Base-by-base conservation (phyloP, 2,797 vertebrate genomes). In the Sarcophilus harrisii region DNA sequence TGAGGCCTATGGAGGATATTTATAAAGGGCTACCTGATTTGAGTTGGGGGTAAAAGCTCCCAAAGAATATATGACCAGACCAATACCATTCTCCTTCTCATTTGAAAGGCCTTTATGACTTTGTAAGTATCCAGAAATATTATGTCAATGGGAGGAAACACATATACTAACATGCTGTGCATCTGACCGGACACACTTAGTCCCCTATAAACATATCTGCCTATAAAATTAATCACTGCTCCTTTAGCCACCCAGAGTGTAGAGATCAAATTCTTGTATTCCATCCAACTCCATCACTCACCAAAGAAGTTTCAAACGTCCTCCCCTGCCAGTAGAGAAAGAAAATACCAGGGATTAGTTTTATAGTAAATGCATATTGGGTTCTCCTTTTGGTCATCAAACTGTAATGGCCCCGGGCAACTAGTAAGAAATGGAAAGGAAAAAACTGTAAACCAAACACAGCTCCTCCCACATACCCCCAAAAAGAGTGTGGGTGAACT, bases 351-450 rank as follows among this genome's bases (percentile, higher is more conserved):
- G 55, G 28, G 55, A 29, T 55, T 90, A 90, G 29, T 90, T 90
- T 90, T 57, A 55, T 57, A n/a, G 14, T 57, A 90, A 90, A 57
- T 90, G 90, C 49, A 54, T 57, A 90, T 57, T 32, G 4, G 49
- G 57, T 90, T 90, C 16, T 90, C 90, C 54, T 90, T 55, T 90
- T 90, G 90, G 90, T 90, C 90, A 90, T 90, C 90, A 90, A 90
- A 90, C 90, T 57, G 28, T 90, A 90, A 90, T 54, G 49, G 90
- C 49, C 90, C 90, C 27, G 28, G 30, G 55, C 29, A 28, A n/a
- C 49, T 90, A 57, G 54, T 90, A 90, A 90, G 90, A 57, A 90
- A 55, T 90, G 32, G 90, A 90, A 90, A 57, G 38, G 73, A 45
- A 87, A 87, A 45, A 45, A 27, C 9, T 24, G 2, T 27, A 87